A percentile compares a stretch with the other conserved stretches of the same genome.
These are phyloP conservation scores for Nomada ferruginata DNA, from an alignment of 2,888 invertebrate genomes.

Conservation along the genomic window DNA sequence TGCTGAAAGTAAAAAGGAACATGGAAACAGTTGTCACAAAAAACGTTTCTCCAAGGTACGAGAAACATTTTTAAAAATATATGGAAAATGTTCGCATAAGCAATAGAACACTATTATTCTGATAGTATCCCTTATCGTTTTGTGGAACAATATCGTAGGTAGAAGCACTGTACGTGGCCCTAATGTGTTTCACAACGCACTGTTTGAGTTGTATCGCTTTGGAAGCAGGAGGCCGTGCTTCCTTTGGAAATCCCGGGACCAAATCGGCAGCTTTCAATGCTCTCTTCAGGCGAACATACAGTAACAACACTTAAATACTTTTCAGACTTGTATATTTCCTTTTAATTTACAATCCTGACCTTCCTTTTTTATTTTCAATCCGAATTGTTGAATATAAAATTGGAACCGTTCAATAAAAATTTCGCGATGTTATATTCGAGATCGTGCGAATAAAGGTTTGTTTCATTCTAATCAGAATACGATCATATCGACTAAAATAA, in stretches of 20 bases:
- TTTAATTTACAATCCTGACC: no score
- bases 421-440: background rate
- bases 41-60: conserved; percentile 32
- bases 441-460: background rate
- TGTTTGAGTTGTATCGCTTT: conserved; percentile 73
- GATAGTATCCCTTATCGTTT: background rate
- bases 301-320: conserved; percentile 56
- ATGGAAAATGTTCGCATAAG: background rate
- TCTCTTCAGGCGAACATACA: conserved; percentile 73
- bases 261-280: conserved; percentile 73
- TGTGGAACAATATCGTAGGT: conserved; percentile 54
- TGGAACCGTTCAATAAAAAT: no score
- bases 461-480: background rate
- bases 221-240: conserved; percentile 71
- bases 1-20: background rate
- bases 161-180: conserved; percentile 66
- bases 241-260: conserved; percentile 64
- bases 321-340: no score
- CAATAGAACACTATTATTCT: background rate
- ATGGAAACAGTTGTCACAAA: background rate
- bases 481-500: background rate
- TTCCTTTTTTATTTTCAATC: no score
- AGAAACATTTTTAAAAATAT: background rate
- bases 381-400: no score
- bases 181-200: conserved; percentile 73